phyloP scores from a whole-genome alignment of 1,140 invertebrate species.

The Campoletis sonorensis region DNA sequence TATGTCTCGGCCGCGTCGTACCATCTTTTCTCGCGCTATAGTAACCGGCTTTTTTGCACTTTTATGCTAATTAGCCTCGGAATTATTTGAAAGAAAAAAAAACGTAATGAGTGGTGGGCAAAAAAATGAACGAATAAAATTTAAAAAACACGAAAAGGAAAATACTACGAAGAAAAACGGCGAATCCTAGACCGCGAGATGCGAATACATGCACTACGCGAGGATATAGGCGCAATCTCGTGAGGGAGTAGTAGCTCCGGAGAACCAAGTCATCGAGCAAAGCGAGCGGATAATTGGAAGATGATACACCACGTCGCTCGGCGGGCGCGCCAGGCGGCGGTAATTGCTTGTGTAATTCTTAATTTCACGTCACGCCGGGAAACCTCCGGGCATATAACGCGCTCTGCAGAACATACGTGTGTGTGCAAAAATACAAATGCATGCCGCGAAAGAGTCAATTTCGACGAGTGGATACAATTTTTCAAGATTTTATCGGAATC shows the following conservation, averaged over 20 bases:
- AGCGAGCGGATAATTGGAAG: conserved; percentile 72
- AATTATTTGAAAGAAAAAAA: no score
- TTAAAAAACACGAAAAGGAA: background rate
- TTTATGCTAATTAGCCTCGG: background rate
- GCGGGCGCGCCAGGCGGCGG: conserved; percentile 65
- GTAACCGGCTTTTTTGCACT: background rate
- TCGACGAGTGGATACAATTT: background rate
- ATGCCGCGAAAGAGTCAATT: conserved; percentile 28
- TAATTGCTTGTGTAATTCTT: conserved; percentile 76
- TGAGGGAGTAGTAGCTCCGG: conserved; percentile 33
- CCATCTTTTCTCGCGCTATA: no score
- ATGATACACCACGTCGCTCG: conserved; percentile 72
- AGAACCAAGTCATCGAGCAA: conserved; percentile 63
- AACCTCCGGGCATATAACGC: conserved; percentile 58
- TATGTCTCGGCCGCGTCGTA: no score
- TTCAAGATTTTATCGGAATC: background rate
- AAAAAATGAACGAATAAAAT: background rate
- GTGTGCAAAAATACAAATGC: conserved; percentile 16
- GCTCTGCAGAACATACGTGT: conserved; percentile 44
- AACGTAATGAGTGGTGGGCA: no score
- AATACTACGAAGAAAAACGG: background rate
- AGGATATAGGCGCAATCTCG: conserved; percentile 23
- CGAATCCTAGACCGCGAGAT: conserved; percentile 18
- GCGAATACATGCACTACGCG: background rate
- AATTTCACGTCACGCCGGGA: conserved; percentile 74